Percentiles rank a stretch among this genome's conserved stretches.
Conservation (phyloP, 1,140 invertebrate species). For the Sitobion miscanthi region DNA sequence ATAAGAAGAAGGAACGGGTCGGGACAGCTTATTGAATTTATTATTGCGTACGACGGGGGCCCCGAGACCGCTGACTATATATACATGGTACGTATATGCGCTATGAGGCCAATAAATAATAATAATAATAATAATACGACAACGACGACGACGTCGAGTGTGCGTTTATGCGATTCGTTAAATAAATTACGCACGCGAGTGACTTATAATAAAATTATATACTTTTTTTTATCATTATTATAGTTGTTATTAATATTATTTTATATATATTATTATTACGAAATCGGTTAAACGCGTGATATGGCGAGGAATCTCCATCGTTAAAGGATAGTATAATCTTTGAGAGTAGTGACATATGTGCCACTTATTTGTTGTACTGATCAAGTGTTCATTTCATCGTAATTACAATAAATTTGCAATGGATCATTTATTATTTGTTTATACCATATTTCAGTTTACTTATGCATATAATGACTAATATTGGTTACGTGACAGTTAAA, state of each 20-base stretch:
- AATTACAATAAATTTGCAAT: not conserved
- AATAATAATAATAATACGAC: not conserved
- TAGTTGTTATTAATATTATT: not conserved
- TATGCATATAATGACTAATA: not conserved
- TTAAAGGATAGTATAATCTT: too few species aligned
- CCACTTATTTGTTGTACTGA: not conserved
- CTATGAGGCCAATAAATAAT: slow-evolving; percentile 15
- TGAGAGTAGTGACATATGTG: not conserved
- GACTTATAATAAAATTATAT: not conserved
- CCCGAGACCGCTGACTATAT: not conserved
- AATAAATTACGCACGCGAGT: not conserved
- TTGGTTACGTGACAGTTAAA: not conserved
- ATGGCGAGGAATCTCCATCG: not conserved
- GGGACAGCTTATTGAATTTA: slow-evolving; percentile 33
- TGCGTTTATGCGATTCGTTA: not conserved
- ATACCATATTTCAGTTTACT: not conserved
- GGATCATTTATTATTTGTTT: not conserved
- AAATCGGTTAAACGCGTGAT: not conserved
- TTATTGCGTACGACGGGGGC: not conserved
- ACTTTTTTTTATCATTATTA: not conserved
- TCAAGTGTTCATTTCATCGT: not conserved
- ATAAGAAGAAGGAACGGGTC: slow-evolving; percentile 15
- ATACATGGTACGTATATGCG: not conserved
- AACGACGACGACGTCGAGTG: not conserved
- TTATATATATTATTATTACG: not conserved